Base-by-base conservation (phyloP, 2,888 invertebrate species). In the Eulithis prunata region DNA sequence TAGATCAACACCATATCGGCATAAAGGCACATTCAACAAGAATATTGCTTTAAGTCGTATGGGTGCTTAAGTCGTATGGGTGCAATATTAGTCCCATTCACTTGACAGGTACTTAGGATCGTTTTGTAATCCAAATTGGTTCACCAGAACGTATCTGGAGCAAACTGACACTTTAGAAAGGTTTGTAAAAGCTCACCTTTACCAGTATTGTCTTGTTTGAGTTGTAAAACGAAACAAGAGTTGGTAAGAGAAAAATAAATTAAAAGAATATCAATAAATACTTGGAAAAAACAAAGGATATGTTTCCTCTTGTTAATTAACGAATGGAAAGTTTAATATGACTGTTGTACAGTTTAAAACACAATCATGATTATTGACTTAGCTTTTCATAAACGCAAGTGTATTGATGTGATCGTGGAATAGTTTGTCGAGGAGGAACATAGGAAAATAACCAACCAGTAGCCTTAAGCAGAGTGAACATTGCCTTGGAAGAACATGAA, bases 91-190 rank as follows among this genome's bases (percentile, higher is more conserved):
- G 57, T 64, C 54, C 71, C 72, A 71, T 71, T 73, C 70, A 71
- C 71, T 54, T 64, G 51, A 62, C 52, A 66, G 57, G 57, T 49
- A 63, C 60, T 69, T 60, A n/a, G 45, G 58, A 62, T 38, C 53
- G 63, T 73, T 73, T 71, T 70, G 69, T 65, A 73, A 73, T 68
- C 62, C 58, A 70, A 70, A 71, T 73, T 70, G 71, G 64, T 61
- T 46, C 64, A 62, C 60, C 54, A 43, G 63, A 11, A 57, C 67
- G 63, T 54, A 67, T 68, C 58, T 62, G 61, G 56, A 60, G 64
- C 63, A 68, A 32, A 64, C 67, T 68, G 66, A 68, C 62, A 69
- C 66, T 67, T 67, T 67, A 67, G 67, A 67, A 67, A 67, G 67
- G 63, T 62, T 58, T 12, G 36, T 57, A 63, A 57, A 57, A 53